Percentiles rank a stretch among this genome's conserved stretches.
Evolutionary conservation across 2,888 invertebrate species (phyloP).

Genomic region (Dryadula phaetusa): DNA sequence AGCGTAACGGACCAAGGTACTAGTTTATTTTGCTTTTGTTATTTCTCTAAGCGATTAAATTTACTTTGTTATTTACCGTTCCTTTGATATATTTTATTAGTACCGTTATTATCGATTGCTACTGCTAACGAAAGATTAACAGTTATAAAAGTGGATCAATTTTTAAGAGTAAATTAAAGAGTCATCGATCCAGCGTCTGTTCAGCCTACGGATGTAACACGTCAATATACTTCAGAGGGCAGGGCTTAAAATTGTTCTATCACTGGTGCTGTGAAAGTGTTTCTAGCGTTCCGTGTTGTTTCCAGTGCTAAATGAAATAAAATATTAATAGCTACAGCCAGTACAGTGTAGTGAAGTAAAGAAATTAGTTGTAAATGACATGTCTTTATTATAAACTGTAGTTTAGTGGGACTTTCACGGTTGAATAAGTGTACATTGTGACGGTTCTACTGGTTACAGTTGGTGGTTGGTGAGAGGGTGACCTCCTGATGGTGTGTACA

Average conservation of each 20-base stretch:
- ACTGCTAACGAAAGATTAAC: slow-evolving; percentile 46
- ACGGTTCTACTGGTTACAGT: slow-evolving; percentile 71
- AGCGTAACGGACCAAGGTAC: slow-evolving; percentile 93
- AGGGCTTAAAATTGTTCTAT: slow-evolving; percentile 70
- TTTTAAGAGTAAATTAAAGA: slow-evolving; percentile 55
- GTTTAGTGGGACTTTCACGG: slow-evolving; percentile 52
- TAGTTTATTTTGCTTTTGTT: slow-evolving; percentile 78
- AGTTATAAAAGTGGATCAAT: slow-evolving; percentile 49
- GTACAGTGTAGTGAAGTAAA: slow-evolving; percentile 41
- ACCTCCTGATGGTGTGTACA: slow-evolving; percentile 93
- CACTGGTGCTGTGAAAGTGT: slow-evolving; percentile 76
- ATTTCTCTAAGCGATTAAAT: slow-evolving; percentile 60
- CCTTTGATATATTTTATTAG: slow-evolving; percentile 63
- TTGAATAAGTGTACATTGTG: slow-evolving; percentile 53
- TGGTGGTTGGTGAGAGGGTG: slow-evolving; percentile 81
- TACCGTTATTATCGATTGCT: slow-evolving; percentile 68
- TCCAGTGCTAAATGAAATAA: slow-evolving; percentile 32
- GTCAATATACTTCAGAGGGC: slow-evolving; percentile 81
- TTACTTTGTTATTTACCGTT: slow-evolving; percentile 80
- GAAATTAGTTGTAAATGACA: slow-evolving; percentile 55
- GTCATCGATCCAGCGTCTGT: slow-evolving; percentile 74
- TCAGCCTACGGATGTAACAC: slow-evolving; percentile 80
- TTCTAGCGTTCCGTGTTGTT: slow-evolving; percentile 51
- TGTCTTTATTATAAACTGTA: slow-evolving; percentile 50
- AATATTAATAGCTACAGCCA: slow-evolving; percentile 25